Percentiles rank a stretch among this genome's conserved stretches.
These are phyloP conservation scores for Plestiodon gilberti DNA, from an alignment of 2,113 vertebrate genomes.

Conservation along the genomic window DNA sequence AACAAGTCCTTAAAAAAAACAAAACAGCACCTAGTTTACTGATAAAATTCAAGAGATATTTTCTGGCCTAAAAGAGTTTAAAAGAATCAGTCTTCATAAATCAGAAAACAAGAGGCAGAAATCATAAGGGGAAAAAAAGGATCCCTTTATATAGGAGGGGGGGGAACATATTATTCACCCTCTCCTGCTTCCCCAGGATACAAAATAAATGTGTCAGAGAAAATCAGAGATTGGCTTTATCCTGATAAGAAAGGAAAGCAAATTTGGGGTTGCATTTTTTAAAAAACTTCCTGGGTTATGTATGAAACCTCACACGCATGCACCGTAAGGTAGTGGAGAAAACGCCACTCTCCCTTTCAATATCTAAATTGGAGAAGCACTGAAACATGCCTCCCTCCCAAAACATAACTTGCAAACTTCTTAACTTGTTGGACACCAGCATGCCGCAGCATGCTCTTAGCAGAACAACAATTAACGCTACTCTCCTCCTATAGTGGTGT, in stretches of 20 bases:
- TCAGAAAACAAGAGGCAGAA: constrained; percentile 9
- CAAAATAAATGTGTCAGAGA: neutral
- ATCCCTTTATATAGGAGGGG: neutral
- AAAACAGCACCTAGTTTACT: constrained; percentile 1
- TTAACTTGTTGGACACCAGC: constrained; percentile 21
- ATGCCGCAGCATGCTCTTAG: constrained; percentile 52
- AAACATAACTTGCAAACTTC: neutral
- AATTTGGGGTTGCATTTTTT: neutral
- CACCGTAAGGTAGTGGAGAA: neutral
- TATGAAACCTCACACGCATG: neutral
- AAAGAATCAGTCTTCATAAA: neutral
- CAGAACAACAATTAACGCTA: constrained; percentile 25
- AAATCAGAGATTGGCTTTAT: neutral
- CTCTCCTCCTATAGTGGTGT: neutral
- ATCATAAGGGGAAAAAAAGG: neutral
- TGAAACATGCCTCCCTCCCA: neutral
- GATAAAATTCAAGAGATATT: rapidly evolving
- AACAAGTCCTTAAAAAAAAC: constrained; percentile 25
- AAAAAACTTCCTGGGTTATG: neutral
- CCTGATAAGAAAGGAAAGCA: constrained; percentile 20
- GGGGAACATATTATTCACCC: neutral
- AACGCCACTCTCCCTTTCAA: rapidly evolving
- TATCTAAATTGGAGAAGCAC: neutral
- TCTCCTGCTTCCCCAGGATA: neutral
- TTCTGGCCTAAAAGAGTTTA: neutral